Evolutionary conservation across 1,140 invertebrate species (phyloP).

Genomic region (Trichonephila clavata): DNA sequence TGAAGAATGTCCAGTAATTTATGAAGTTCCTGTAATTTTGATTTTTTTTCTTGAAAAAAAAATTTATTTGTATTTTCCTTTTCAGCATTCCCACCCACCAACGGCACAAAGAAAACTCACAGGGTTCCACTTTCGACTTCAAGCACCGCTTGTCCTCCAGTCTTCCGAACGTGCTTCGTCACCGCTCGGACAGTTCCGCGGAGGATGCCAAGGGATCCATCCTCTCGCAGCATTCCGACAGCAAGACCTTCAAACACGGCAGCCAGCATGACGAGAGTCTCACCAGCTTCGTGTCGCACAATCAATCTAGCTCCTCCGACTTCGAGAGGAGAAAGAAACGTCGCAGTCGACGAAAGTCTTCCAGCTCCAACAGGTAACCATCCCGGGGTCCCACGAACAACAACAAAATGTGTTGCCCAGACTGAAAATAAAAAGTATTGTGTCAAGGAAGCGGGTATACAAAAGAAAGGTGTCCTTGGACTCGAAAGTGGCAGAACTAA

Average conservation of each 20-base stretch:
- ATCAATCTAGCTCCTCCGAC: conserved; percentile 57
- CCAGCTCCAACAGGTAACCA: conserved; percentile 62
- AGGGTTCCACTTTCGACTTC: background rate
- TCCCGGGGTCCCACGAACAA: too few relatives aligned
- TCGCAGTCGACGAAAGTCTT: conserved; percentile 52
- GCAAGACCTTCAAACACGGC: background rate
- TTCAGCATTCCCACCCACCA: conserved; percentile 13
- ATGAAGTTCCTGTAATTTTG: too few relatives aligned
- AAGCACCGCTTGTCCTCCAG: conserved; percentile 49
- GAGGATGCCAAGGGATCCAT: conserved; percentile 35
- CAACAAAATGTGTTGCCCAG: too few relatives aligned
- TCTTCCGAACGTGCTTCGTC: conserved; percentile 42
- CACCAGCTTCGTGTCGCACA: conserved; percentile 3
- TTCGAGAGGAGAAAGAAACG: conserved; percentile 31
- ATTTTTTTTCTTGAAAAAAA: too few relatives aligned
- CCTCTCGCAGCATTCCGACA: background rate
- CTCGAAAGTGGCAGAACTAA: too few relatives aligned
- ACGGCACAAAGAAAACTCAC: background rate
- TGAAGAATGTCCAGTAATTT: too few relatives aligned
- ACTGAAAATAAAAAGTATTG: too few relatives aligned
- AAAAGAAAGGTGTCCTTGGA: background rate
- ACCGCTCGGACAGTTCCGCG: conserved; percentile 43
- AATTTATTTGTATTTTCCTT: background rate
- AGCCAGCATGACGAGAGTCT: conserved; percentile 24
- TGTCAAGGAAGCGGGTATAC: background rate